Conservation (phyloP, 2,888 invertebrate genomes). For the Phalangium opilio region DNA sequence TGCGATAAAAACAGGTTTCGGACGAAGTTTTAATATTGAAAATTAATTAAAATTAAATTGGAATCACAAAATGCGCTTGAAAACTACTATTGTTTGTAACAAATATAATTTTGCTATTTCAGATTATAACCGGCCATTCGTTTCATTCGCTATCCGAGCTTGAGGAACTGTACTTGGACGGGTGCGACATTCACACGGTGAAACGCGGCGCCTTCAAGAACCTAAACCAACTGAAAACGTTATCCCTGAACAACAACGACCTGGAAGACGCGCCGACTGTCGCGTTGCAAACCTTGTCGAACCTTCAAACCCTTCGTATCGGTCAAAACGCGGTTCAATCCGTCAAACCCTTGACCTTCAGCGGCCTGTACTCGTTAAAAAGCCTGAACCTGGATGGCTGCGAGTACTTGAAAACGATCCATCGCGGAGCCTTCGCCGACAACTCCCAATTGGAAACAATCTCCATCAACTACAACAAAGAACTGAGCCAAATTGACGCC, state of each 20-base stretch:
- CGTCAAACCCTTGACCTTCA: conserved; percentile 10
- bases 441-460: conserved; percentile 14
- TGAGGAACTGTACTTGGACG: conserved; percentile 49
- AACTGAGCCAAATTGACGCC: conserved; percentile 8
- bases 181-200: conserved; percentile 23
- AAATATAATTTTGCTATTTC: conserved; percentile 19
- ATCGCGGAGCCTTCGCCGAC: conserved; percentile 14
- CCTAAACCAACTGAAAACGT: conserved; percentile 11
- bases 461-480: conserved; percentile 14
- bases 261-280: conserved; percentile 13
- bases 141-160: conserved; percentile 40
- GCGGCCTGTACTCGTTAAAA: conserved; percentile 8
- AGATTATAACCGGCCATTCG: conserved; percentile 36
- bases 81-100: no score
- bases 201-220: conserved; percentile 16
- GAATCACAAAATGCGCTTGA: no score
- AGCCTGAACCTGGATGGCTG: conserved; percentile 13
- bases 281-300: conserved; percentile 10
- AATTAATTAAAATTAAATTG: no score
- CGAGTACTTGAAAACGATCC: conserved; percentile 9
- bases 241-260: conserved; percentile 16
- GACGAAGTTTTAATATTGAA: no score
- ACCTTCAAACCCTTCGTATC: conserved; percentile 13
- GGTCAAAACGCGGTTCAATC: conserved; percentile 12
- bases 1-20: no score